These are phyloP conservation scores for Marronus borbonicus DNA, from an alignment of 2,888 invertebrate genomes.

Conservation along the genomic window DNA sequence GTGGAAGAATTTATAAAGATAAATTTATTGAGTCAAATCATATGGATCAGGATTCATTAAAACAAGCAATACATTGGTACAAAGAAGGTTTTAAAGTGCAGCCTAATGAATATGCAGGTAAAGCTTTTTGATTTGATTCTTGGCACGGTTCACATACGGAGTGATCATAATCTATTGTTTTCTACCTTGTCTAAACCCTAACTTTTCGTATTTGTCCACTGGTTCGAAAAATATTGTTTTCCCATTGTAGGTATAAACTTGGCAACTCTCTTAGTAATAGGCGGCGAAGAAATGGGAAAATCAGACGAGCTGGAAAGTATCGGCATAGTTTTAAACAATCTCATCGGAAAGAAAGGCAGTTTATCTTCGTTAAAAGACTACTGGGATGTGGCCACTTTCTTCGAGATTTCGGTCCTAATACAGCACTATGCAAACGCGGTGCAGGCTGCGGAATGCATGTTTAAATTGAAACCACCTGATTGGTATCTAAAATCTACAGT, in stretches of 20 bases:
- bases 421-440: conserved; percentile 98
- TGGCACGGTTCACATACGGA: no score
- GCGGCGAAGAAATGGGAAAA: conserved; percentile 94
- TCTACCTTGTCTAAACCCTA: no score
- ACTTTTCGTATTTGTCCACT: no score
- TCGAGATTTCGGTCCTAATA: conserved; percentile 97
- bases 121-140: background rate
- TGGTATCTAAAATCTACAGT: conserved; percentile 98
- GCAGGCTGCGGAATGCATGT: conserved; percentile 96
- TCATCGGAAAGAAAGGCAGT: conserved; percentile 98
- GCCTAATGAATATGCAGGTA: conserved; percentile 96
- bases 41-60: conserved; percentile 88
- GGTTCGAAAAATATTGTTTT: background rate
- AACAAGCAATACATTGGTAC: conserved; percentile 97
- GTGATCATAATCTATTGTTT: no score
- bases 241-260: conserved; percentile 85
- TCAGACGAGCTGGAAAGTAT: conserved; percentile 93
- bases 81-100: conserved; percentile 97
- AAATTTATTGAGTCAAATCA: conserved; percentile 98
- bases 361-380: conserved; percentile 94
- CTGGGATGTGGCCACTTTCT: conserved; percentile 99
- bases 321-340: conserved; percentile 94
- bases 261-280: conserved; percentile 96
- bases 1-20: conserved; percentile 97
- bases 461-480: conserved; percentile 90